Conservation (phyloP, 2,797 vertebrate genomes). For the Sylvia borin region DNA sequence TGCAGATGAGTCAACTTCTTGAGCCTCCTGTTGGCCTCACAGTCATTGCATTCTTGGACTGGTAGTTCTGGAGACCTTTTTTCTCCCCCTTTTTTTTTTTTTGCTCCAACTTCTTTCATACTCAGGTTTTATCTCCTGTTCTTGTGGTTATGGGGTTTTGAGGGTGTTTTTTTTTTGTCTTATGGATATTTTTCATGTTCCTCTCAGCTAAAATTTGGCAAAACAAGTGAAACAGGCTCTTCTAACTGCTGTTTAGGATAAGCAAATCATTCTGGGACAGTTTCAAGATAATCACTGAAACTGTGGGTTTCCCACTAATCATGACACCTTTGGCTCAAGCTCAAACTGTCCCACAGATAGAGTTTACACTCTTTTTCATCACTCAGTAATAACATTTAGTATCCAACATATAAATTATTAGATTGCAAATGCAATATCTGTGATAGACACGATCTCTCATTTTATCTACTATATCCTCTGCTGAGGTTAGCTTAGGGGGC, state of each 20-base stretch:
- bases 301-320: not conserved
- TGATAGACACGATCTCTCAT: not conserved
- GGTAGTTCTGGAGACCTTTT: fast-evolving
- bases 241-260: not conserved
- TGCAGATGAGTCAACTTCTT: not conserved
- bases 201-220: not conserved
- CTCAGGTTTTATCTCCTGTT: not conserved
- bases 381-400: not conserved
- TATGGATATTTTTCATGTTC: not conserved
- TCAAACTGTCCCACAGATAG: not conserved
- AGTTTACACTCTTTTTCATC: not conserved
- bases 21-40: not conserved
- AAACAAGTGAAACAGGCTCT: not conserved
- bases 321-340: not conserved
- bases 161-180: not conserved
- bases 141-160: not conserved
- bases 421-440: not conserved
- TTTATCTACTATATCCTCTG: not conserved
- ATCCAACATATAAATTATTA: not conserved
- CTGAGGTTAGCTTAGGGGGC: not conserved
- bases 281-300: not conserved
- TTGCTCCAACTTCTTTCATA: not conserved
- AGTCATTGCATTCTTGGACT: not conserved
- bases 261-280: not conserved
- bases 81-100: not conserved